Evolutionary conservation across 2,113 vertebrate species (phyloP), one percentile per base, ranked within the genome.

Genomic region (Sturnus vulgaris): DNA sequence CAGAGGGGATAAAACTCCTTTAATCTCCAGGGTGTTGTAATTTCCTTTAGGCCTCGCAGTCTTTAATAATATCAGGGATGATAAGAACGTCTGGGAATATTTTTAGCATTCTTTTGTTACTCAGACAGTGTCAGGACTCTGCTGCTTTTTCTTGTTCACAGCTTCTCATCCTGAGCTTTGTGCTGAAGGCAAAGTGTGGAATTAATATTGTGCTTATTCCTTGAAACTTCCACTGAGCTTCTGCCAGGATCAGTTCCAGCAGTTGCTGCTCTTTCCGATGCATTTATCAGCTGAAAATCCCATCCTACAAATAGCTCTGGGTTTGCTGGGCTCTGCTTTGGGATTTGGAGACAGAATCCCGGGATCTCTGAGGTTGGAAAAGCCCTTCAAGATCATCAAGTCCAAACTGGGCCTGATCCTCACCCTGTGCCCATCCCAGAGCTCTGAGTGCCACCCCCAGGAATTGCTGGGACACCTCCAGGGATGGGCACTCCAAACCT

Each of bases 401-500:
- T 9, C 52, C 21, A 7, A 35, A 0, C 6, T 30, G 24, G 65
- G 24, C 24, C n/a, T 0, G 0, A 4, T 15, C 0, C 15, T n/a
- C 59, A 64, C 49, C 49, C 0, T 46, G 57, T 61, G 13, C 56
- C 31, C 53, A 59, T 28, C n/a, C 52, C 80, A 63, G 57, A 63
- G 28, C 59, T 19, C 49, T 12, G 5, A 73, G 40, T 64, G 69
- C 59, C 82, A 72, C 40, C 22, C 9, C 39, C 57, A 63, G 57
- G 4, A 35, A 44, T 79, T 65, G 49, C 60, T 13, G 0, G 5
- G 12, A 1, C 65, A 50, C 65, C 53, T n/a, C 19, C 66, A 82
- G 66, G 65, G 31, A 52, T 35, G 66, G 79, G 35, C 11, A 59
- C 52, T 69, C 1, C 79, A 69, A 81, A 2, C 13, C 64, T 57